Percentiles rank a stretch among this genome's conserved stretches.
Conservation (phyloP, 1,140 invertebrate species). For the Drosophila subpulchrella region DNA sequence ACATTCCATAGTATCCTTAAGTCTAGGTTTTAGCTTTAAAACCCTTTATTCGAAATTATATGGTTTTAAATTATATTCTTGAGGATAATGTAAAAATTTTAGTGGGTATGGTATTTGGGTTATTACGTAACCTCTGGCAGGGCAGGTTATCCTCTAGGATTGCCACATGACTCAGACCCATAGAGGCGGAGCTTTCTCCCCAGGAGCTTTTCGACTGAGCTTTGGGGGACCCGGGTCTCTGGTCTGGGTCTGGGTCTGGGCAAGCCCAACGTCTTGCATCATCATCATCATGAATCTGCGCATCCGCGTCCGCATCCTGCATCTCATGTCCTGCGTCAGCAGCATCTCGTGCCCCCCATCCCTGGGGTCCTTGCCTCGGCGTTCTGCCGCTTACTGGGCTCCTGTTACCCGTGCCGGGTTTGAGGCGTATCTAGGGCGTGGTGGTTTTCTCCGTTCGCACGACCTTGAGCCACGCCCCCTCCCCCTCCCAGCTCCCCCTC, state of each 20-base stretch:
- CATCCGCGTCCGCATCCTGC: constrained; percentile 39
- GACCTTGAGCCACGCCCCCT: constrained; percentile 25
- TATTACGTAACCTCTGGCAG: neutral
- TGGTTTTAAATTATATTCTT: no score
- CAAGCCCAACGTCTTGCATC: constrained; percentile 9
- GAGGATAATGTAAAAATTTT: no score
- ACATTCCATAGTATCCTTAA: neutral
- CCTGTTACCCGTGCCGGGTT: constrained; percentile 70
- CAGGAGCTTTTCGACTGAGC: constrained; percentile 11
- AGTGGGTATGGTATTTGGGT: neutral
- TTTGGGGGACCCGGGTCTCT: constrained; percentile 7
- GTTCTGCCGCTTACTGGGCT: constrained; percentile 50
- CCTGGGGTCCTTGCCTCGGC: constrained; percentile 3
- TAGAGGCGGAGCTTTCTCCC: neutral
- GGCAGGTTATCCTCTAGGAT: neutral
- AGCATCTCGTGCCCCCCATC: constrained; percentile 6
- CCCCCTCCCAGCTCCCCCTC: no score
- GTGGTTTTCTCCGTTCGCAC: constrained; percentile 47
- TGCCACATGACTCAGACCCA: neutral
- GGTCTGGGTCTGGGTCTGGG: neutral
- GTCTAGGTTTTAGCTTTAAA: no score
- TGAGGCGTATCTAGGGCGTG: constrained; percentile 82
- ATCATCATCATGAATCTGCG: constrained; percentile 15
- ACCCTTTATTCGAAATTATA: no score
- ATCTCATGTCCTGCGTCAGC: constrained; percentile 25